Evolutionary conservation across 2,888 invertebrate species (phyloP).

Genomic region (Iphiclides podalirius): DNA sequence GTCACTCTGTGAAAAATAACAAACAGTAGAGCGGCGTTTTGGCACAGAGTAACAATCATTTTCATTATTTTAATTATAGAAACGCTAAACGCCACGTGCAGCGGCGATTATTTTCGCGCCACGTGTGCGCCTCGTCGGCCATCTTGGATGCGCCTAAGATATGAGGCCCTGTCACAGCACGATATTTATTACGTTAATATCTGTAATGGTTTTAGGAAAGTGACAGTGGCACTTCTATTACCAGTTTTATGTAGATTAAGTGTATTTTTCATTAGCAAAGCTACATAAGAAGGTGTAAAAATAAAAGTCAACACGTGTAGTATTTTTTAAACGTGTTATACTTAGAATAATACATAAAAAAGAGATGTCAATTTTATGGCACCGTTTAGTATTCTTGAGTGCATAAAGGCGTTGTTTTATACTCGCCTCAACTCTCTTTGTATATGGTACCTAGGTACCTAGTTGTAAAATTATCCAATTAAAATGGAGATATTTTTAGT

Average conservation of each 20-base stretch:
- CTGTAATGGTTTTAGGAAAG: constrained; percentile 20
- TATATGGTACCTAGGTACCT: too few relatives aligned
- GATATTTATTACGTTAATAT: constrained; percentile 27
- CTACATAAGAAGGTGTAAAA: too few relatives aligned
- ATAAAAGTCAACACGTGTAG: too few relatives aligned
- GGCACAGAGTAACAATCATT: constrained; percentile 14
- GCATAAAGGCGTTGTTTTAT: too few relatives aligned
- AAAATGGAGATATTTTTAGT: too few relatives aligned
- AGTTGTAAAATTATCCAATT: too few relatives aligned
- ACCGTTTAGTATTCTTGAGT: too few relatives aligned
- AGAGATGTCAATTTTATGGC: too few relatives aligned
- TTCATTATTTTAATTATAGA: constrained; percentile 24
- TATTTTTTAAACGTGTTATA: neutral
- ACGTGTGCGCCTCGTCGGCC: constrained; percentile 33
- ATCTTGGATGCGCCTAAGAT: constrained; percentile 28
- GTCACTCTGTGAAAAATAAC: constrained; percentile 11
- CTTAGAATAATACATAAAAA: too few relatives aligned
- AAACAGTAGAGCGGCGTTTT: constrained; percentile 6
- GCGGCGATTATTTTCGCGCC: constrained; percentile 27
- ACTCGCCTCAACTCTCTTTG: too few relatives aligned
- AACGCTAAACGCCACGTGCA: constrained; percentile 30
- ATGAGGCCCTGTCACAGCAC: constrained; percentile 27
- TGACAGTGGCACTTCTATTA: constrained; percentile 14
- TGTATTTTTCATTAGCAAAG: neutral
- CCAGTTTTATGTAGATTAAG: neutral